Evolutionary conservation across 2,113 vertebrate genomes (phyloP), one percentile per base, ranked within the genome.

Genomic region (Grallaria varia): DNA sequence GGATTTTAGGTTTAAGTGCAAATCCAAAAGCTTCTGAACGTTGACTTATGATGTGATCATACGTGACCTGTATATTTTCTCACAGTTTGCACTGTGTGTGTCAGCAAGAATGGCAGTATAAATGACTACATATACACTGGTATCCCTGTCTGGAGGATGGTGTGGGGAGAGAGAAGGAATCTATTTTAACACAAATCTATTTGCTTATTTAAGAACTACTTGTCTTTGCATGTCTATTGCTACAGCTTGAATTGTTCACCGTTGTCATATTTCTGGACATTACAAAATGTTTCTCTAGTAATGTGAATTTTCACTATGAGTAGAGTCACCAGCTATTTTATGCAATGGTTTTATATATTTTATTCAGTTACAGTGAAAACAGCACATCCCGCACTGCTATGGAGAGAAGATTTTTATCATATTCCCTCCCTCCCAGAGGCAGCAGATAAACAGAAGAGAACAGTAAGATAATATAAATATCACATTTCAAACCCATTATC

Each of bases 1-100:
- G 63, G 82, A 87, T 93, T 90, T 95, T 90, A 67, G 55, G 87
- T 90, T 87, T 69, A 93, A 56, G 60, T 71, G 74, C 76, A 92
- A 96, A 95, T 93, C 75, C 87, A 86, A 55, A 45, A 94, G 85
- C 82, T 93, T 90, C 25, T 55, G 30, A 74, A 58, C 1, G 0
- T 0, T 45, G 60, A 62, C 79, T 74, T 92, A 58, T 1, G 3
- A 91, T 47, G 39, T 8, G 28, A 59, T 77, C 60, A 63, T 10
- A 85, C 0, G 3, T 14, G 37, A 90, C 42, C 42, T 52, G 42
- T 2, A 0, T n/a, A 72, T n/a, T 78, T 89, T 52, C 53, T 67
- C 63, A 31, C 23, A 31, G 59, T 49, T 35, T 86, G 35, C 25
- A 74, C 0, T 50, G 31, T 2, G 0, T 28, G 14, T 5, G 6